Evolutionary conservation across 1,140 invertebrate species (phyloP).

Genomic region (Leguminivora glycinivorella): DNA sequence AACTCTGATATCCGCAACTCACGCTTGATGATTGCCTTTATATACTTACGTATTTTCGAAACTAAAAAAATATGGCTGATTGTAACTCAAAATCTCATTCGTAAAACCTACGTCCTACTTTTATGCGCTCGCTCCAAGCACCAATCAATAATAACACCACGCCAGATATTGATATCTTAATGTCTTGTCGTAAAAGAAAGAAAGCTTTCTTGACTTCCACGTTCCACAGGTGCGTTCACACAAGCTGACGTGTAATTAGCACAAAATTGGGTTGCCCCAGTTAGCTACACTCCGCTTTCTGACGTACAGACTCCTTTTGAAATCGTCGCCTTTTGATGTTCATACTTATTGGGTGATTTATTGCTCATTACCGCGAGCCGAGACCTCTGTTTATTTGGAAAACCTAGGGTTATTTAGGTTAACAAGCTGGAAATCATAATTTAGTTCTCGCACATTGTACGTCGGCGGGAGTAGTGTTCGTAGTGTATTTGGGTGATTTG

Average conservation of each 20-base stretch:
- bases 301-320: constrained; percentile 38
- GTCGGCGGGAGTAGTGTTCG: background rate
- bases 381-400: constrained; percentile 42
- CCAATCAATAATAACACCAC: no score
- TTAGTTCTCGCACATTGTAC: constrained; percentile 20
- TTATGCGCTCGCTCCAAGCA: no score
- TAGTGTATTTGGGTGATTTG: constrained; percentile 17
- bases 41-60: no score
- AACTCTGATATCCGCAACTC: no score
- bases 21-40: no score
- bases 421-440: constrained; percentile 38
- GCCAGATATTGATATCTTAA: background rate
- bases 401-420: constrained; percentile 39
- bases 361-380: constrained; percentile 35
- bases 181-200: background rate
- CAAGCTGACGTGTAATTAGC: constrained; percentile 36
- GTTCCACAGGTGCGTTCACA: constrained; percentile 22
- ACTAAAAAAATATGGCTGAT: no score
- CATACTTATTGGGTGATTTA: constrained; percentile 41
- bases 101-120: no score
- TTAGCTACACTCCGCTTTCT: constrained; percentile 36
- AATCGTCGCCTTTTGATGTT: constrained; percentile 44
- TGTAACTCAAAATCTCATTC: no score
- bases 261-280: constrained; percentile 38
- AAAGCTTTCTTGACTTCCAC: background rate